phyloP scores from a whole-genome alignment of 2,888 invertebrate species.

The Amorpha juglandis region DNA sequence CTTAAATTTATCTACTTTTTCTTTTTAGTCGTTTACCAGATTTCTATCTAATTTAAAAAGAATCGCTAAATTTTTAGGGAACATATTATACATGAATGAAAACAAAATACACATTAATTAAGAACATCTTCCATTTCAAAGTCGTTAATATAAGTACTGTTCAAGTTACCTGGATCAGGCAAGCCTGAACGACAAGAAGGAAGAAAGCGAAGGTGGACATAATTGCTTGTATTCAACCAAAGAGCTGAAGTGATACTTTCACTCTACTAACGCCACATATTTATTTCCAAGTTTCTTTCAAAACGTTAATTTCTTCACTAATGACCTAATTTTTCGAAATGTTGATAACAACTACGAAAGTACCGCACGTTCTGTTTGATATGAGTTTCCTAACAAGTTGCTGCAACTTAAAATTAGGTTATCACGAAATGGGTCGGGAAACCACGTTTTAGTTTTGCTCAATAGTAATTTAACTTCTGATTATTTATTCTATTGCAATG shows the following conservation, averaged over 20 bases:
- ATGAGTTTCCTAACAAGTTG: constrained; percentile 1
- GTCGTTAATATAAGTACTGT: too few species aligned
- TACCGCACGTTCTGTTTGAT: constrained; percentile 9
- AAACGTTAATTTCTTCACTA: constrained; percentile 7
- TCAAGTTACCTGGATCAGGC: constrained; percentile 39
- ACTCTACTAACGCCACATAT: neutral
- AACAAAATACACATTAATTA: too few species aligned
- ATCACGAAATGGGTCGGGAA: constrained; percentile 16
- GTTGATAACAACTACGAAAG: constrained; percentile 8
- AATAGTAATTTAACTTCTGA: neutral
- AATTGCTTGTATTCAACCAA: constrained; percentile 33
- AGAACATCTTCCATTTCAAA: too few species aligned
- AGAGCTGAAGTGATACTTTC: constrained; percentile 12
- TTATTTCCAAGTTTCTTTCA: constrained; percentile 13
- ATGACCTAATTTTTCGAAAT: constrained; percentile 21
- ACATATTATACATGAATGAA: too few species aligned
- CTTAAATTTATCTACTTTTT: too few species aligned
- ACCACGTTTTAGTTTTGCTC: constrained; percentile 18
- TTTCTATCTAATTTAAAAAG: too few species aligned
- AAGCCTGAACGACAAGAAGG: constrained; percentile 40
- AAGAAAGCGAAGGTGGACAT: constrained; percentile 36
- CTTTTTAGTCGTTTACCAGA: too few species aligned
- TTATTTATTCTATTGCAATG: constrained; percentile 12
- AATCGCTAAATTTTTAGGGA: too few species aligned
- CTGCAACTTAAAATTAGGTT: constrained; percentile 20